Evolutionary conservation across 2,797 vertebrate species (phyloP).

Genomic region (Euphonia xanthogaster): DNA sequence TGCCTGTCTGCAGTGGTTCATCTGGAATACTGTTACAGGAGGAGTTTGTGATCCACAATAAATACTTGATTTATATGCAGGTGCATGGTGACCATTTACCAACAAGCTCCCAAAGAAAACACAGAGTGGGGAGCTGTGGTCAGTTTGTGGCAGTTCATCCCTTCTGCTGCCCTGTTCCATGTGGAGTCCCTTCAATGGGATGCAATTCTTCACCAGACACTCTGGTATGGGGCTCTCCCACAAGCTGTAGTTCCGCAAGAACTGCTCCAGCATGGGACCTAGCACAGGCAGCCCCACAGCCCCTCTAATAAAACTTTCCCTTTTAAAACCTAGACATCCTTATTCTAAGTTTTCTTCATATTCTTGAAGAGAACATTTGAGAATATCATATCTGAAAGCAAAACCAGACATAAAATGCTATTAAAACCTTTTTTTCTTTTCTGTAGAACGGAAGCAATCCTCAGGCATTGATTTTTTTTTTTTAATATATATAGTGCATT

Average conservation of each 20-base stretch:
- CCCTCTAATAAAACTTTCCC: background rate
- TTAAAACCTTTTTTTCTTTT: background rate
- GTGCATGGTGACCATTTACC: background rate
- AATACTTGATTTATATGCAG: background rate
- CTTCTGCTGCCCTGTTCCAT: background rate
- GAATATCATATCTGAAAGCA: background rate
- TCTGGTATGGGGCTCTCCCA: background rate
- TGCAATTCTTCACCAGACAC: background rate
- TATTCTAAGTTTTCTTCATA: background rate
- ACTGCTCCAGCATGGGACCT: background rate
- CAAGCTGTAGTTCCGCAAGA: background rate
- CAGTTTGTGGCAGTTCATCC: background rate
- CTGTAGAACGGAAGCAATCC: background rate
- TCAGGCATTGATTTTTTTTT: background rate
- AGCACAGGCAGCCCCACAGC: background rate
- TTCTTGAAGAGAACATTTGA: background rate
- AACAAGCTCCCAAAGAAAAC: background rate
- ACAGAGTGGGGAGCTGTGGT: background rate
- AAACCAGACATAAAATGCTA: background rate
- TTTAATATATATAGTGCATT: background rate
- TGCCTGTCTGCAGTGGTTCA: background rate
- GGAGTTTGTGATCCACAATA: rapidly evolving
- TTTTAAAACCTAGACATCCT: background rate
- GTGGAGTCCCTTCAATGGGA: rapidly evolving
- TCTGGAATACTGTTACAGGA: background rate